Conservation (phyloP, 2,113 vertebrate species). For the Thermophis baileyi region DNA sequence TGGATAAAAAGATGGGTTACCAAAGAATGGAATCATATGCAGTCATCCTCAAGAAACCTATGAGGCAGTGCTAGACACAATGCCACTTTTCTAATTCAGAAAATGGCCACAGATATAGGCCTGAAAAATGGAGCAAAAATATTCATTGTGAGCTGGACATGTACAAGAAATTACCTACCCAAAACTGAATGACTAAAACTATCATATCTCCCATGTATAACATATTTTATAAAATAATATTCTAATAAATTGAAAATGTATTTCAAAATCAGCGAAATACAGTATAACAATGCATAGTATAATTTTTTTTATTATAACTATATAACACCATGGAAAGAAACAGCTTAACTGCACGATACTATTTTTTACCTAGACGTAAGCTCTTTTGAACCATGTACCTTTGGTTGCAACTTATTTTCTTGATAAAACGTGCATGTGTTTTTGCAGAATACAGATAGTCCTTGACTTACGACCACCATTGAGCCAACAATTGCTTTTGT, state of each 20-base stretch:
- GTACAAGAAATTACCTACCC: background rate
- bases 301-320: background rate
- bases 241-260: background rate
- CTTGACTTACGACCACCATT: too few relatives aligned
- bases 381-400: background rate
- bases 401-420: background rate
- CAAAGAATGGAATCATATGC: background rate
- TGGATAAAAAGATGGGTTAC: background rate
- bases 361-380: background rate
- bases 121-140: background rate
- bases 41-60: background rate
- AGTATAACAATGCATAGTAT: background rate
- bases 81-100: background rate
- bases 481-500: too few relatives aligned
- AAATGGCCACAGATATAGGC: background rate
- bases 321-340: background rate
- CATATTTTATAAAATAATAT: background rate
- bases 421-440: background rate
- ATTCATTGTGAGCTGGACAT: background rate
- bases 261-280: background rate
- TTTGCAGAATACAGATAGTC: background rate
- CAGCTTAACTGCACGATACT: background rate
- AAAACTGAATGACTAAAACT: background rate
- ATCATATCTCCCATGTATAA: background rate
- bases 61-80: background rate